phyloP scores from a whole-genome alignment of 2,888 invertebrate species.

The Leucophora obtusa region DNA sequence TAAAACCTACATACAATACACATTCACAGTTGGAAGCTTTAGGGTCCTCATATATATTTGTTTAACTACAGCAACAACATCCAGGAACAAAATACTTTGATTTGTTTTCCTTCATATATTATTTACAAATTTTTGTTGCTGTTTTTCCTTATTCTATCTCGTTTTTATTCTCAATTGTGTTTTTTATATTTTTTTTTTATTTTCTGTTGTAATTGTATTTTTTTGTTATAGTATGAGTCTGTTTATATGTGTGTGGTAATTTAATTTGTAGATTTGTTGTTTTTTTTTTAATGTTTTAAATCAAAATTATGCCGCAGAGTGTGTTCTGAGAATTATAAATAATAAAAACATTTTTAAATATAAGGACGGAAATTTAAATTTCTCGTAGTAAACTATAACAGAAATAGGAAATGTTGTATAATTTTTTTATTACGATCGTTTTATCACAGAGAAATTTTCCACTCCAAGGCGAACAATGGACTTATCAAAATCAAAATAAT shows the following conservation, averaged over 20 bases:
- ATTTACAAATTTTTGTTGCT: constrained; percentile 1
- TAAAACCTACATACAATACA: background rate
- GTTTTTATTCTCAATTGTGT: background rate
- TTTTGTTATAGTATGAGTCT: background rate
- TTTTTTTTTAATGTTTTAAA: constrained; percentile 24
- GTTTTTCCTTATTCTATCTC: background rate
- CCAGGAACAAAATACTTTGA: constrained; percentile 28
- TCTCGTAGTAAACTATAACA: too few relatives aligned
- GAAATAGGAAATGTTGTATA: too few relatives aligned
- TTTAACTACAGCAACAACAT: constrained; percentile 14
- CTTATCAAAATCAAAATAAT: too few relatives aligned
- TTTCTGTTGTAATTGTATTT: constrained; percentile 19
- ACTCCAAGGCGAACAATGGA: too few relatives aligned
- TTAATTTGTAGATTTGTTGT: constrained; percentile 20
- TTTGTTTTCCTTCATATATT: constrained; percentile 23
- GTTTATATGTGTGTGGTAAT: constrained; percentile 10
- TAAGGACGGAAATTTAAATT: too few relatives aligned
- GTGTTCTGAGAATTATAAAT: background rate
- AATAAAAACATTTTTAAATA: too few relatives aligned
- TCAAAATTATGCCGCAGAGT: constrained; percentile 5
- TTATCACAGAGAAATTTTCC: too few relatives aligned
- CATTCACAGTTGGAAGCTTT: constrained; percentile 2
- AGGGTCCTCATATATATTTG: constrained; percentile 2
- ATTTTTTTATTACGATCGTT: too few relatives aligned
- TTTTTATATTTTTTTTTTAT: background rate